Conservation (phyloP, 2,797 vertebrate genomes). For the Eulemur rubriventer region DNA sequence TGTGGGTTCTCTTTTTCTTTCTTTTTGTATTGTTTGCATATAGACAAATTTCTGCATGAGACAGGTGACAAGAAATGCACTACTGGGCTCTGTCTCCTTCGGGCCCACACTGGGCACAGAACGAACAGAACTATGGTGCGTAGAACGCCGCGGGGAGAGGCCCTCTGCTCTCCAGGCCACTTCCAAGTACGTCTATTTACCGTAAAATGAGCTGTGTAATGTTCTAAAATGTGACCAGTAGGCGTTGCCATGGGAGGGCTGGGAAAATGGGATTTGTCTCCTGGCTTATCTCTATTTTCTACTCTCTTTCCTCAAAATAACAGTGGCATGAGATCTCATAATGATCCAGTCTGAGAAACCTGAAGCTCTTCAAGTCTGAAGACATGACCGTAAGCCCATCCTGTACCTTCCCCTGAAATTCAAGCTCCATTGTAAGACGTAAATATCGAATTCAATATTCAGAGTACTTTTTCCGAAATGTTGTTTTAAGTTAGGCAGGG, state of each 20-base stretch:
- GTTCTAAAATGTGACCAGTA: not conserved
- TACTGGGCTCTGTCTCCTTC: not conserved
- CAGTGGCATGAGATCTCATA: not conserved
- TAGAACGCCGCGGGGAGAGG: not conserved
- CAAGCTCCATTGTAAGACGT: not conserved
- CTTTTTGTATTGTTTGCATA: not conserved
- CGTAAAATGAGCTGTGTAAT: not conserved
- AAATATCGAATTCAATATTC: not conserved
- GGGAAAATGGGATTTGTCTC: not conserved
- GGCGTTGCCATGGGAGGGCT: not conserved
- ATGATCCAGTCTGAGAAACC: not conserved
- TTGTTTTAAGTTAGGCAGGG: not conserved
- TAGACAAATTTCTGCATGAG: not conserved
- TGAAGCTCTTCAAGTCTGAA: not conserved
- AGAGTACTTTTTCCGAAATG: not conserved
- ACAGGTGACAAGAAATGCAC: not conserved
- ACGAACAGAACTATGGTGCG: not conserved
- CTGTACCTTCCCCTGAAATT: not conserved
- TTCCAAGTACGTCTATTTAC: not conserved
- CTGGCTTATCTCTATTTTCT: not conserved
- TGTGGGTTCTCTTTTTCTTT: not conserved
- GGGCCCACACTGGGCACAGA: not conserved
- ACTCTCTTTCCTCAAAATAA: not conserved
- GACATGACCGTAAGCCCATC: not conserved
- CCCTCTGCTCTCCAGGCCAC: not conserved